Conservation (phyloP, 2,113 vertebrate species). For the Pavo muticus region DNA sequence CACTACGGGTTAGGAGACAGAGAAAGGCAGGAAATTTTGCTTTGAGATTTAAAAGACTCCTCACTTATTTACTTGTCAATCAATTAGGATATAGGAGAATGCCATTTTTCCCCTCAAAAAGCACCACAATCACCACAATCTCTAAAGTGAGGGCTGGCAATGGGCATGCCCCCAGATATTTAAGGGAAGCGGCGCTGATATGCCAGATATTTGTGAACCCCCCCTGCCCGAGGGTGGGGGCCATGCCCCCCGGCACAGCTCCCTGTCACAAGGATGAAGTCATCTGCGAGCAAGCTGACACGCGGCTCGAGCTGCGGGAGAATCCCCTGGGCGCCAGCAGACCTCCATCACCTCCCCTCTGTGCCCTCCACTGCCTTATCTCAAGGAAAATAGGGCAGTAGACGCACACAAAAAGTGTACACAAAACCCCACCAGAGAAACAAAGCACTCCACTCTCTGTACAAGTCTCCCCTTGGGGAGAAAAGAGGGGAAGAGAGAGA, state of each 20-base stretch:
- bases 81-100: not conserved
- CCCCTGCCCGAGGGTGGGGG: not conserved
- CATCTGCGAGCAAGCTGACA: constrained; percentile 58
- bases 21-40: not conserved
- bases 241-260: not conserved
- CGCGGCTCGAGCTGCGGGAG: not conserved
- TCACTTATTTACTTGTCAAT: not conserved
- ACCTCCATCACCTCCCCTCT: not conserved
- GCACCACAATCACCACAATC: not conserved
- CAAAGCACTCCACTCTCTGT: constrained; percentile 22
- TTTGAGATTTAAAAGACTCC: not conserved
- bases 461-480: constrained; percentile 58
- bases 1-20: not conserved
- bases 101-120: not conserved
- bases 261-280: constrained; percentile 64
- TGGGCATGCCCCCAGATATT: not conserved
- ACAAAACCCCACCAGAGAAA: constrained; percentile 39
- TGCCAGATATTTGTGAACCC: constrained; percentile 31
- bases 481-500: constrained; percentile 39
- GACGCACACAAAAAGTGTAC: not conserved
- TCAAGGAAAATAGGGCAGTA: constrained; percentile 52
- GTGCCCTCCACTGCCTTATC: constrained; percentile 24
- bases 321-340: not conserved
- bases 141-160: not conserved
- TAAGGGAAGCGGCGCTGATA: not conserved